Conservation (phyloP, 2,797 vertebrate species). For the Sphaeramia orbicularis region DNA sequence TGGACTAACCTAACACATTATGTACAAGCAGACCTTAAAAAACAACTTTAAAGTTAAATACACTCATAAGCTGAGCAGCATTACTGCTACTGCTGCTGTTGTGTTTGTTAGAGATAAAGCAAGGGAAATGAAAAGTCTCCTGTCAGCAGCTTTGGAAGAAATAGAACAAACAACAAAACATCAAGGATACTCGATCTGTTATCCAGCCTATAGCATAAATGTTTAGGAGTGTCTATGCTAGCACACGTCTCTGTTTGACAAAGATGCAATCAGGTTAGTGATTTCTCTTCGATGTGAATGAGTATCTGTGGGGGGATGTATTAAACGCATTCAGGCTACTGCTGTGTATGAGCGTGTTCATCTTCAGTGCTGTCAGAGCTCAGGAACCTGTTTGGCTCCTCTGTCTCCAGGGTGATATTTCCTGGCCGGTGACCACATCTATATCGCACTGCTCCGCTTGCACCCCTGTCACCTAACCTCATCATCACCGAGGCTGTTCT, state of each 20-base stretch:
- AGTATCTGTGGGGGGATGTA: conserved; percentile 9
- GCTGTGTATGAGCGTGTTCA: conserved; percentile 18
- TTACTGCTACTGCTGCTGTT: no score
- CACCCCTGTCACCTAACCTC: conserved; percentile 69
- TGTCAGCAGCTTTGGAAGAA: no score
- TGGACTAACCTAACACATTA: no score
- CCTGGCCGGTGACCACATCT: conserved; percentile 50
- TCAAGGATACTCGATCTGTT: no score
- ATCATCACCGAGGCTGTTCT: conserved; percentile 51
- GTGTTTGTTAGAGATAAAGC: no score
- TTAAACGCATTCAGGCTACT: conserved; percentile 25
- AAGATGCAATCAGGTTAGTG: conserved; percentile 13
- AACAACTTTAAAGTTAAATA: no score
- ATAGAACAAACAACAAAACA: no score
- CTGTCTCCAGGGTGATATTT: conserved; percentile 48
- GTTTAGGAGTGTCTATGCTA: conserved; percentile 13
- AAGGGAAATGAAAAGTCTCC: no score
- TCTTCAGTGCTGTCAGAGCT: conserved; percentile 43
- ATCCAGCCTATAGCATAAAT: neutral
- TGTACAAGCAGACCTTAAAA: no score
- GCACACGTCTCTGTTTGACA: conserved; percentile 10
- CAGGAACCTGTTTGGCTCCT: conserved; percentile 46
- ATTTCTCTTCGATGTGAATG: conserved; percentile 12
- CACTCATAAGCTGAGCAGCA: no score
- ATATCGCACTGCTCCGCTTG: conserved; percentile 44